Evolutionary conservation across 2,888 invertebrate species (phyloP), one percentile per base, ranked within the genome.

Genomic region (Orthosia incerta): DNA sequence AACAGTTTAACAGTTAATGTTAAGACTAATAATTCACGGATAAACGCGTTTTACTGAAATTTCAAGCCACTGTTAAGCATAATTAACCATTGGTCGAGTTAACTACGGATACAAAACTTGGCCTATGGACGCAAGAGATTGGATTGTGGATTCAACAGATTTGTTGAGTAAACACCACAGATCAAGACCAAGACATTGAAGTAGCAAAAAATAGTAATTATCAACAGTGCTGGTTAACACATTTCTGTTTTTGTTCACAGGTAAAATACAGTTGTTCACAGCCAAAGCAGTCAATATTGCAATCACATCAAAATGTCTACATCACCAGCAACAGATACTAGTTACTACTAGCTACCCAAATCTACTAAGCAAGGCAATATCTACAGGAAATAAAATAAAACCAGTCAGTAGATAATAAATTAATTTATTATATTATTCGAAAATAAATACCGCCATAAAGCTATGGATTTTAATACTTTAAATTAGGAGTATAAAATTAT

Each of bases 371-470:
- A 18, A 73, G 65, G 62, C 60, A 56, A 55, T 62, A 71, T 53
- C 63, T 63, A 79, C 71, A 74, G 66, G 71, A 82, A 69, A 70
- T 53, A 65, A 84, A 92, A 92, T 89, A 90, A 91, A 93, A 91
- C 91, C 86, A 86, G 85, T 79, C 76, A 89, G 89, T 93, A 60
- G 20, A 60, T 60, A 95, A 95, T 95, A 94, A 95, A 94, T 95
- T 93, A 94, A 93, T 91, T 94, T 93, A 93, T 93, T 91, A 93
- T 91, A 94, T 94, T 94, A 94, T 91, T 93, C 92, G 91, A 95
- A 95, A 96, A 96, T 96, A 95, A 95, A 95, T 96, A 96, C 94
- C 94, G 94, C 94, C 94, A 93, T 95, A 95, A 91, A 94, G 90
- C 93, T 94, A 94, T 94, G 91, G 93, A 92, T 92, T 92, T 90